Conservation (phyloP, 2,797 vertebrate species). For the Pipistrellus nathusii region DNA sequence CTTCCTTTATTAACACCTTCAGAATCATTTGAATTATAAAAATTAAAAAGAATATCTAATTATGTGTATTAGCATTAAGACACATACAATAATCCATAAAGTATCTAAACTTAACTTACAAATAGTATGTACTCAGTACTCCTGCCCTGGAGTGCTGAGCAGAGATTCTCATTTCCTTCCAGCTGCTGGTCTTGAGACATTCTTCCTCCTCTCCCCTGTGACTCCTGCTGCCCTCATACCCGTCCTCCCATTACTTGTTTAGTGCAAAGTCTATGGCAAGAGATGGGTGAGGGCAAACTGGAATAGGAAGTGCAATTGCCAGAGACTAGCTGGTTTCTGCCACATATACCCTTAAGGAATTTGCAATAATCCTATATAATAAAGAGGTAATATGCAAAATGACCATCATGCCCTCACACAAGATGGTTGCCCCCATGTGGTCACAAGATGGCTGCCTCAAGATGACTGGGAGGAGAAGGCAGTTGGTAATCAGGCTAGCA, state of each 20-base stretch:
- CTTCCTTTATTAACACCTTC: neutral
- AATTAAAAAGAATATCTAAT: neutral
- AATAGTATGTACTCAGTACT: neutral
- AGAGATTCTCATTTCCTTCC: neutral
- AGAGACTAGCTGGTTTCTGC: neutral
- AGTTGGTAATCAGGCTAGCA: no score
- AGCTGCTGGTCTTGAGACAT: neutral
- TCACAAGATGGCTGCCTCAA: no score
- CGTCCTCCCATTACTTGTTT: neutral
- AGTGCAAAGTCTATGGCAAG: neutral
- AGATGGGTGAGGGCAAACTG: neutral
- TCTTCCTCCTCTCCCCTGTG: neutral
- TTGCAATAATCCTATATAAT: no score
- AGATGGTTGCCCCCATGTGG: no score
- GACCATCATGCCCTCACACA: no score
- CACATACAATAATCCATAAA: neutral
- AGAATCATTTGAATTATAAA: slow-evolving; percentile 38
- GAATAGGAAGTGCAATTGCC: neutral
- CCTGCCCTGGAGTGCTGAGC: neutral
- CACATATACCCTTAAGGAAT: neutral
- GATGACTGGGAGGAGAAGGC: no score
- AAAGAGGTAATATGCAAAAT: no score
- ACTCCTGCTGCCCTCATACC: neutral
- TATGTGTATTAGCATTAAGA: neutral
- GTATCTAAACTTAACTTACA: neutral